Base-by-base conservation (phyloP, 64 coral and sea anemone genomes). In the Trachythela sp. region DNA sequence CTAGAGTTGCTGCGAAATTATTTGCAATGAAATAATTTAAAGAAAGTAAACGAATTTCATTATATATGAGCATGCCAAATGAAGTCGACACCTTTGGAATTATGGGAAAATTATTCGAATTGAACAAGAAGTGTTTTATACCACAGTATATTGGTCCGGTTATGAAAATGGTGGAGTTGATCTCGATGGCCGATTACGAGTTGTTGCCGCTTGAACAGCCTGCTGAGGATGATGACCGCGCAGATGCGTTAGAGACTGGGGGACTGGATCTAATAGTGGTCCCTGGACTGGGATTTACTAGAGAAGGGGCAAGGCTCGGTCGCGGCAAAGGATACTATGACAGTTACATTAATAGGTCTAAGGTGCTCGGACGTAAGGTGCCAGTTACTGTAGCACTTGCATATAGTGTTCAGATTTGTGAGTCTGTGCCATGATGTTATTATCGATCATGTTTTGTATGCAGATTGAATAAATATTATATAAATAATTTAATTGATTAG, bases 111-210 rank as follows among this genome's bases (percentile, higher is more conserved):
- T 37, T 80, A 80, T 80, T 80, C 31, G 32, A 35, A 37, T 15
- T 35, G 15, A 36, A 36, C 30, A 80, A 80, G 75, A 30, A 80
- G 31, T 80, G 75, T 37, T 80, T 80, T 22, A 80, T 80, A 35
- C 75, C 75, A 1, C 75, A 80, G 10, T 80, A 80, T 37, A 80
- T 39, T 22, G 75, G 75, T 37, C 75, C 75, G 13, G 75, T 80
- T 39, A 80, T 80, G 75, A 80, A 80, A 80, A 80, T 80, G 75
- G 75, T 80, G 6, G 20, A 35, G 11, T 80, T 80, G 37, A 35
- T 6, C 20, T 80, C 75, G 8, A 80, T 80, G 26, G 75, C 32
- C 0, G 75, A 80, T 80, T 80, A 80, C 34, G 75, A 80, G 20
- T 35, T 29, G 31, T 39, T 80, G 17, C 75, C 75, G 13, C 13